Base-by-base conservation (phyloP, 2,113 vertebrate species). In the Bostrychus sinensis region DNA sequence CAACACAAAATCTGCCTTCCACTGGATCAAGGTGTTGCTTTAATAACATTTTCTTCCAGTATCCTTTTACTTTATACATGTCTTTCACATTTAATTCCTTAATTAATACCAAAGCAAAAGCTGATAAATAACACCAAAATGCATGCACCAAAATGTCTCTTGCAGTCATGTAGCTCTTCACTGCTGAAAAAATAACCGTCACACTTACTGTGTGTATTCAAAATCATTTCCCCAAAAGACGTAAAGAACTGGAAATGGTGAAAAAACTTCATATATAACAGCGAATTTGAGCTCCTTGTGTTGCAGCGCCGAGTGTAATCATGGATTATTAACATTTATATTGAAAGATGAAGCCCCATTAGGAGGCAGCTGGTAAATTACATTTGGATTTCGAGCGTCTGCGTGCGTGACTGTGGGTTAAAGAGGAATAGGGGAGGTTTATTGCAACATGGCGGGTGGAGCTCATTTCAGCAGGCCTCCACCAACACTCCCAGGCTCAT, bases 311-410 rank as follows among this genome's bases (percentile, higher is more conserved):
- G 45, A 81, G 70, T 72, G 66, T 87, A 83, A 89, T 86, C 79
- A 79, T 66, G 63, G 81, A 85, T 91, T 91, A 90, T 89, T 87
- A 87, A 83, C 88, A 89, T 89, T 88, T 86, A 86, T 88, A 90
- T 86, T 86, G 84, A 87, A 89, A 89, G 78, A 89, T 89, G 85
- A 82, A 89, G 62, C 82, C 72, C 81, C 77, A 87, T 89, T 86
- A 90, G 78, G 61, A 83, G 77, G 81, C 85, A 88, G 80, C 83
- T 85, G 82, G 78, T 74, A 77, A 87, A 89, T 89, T 83, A 74
- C 67, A 72, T 87, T 81, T 70, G 68, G 70, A 62, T 63, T 42
- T 9, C 26, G 41, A 56, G n/a, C 34, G 42, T 59, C 14, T 56
- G 23, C 7, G 9, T 56, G 45, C 8, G 6, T 62, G 59, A 75